Base-by-base conservation (phyloP, 1,140 invertebrate species). In the Sarcophaga bullata region DNA sequence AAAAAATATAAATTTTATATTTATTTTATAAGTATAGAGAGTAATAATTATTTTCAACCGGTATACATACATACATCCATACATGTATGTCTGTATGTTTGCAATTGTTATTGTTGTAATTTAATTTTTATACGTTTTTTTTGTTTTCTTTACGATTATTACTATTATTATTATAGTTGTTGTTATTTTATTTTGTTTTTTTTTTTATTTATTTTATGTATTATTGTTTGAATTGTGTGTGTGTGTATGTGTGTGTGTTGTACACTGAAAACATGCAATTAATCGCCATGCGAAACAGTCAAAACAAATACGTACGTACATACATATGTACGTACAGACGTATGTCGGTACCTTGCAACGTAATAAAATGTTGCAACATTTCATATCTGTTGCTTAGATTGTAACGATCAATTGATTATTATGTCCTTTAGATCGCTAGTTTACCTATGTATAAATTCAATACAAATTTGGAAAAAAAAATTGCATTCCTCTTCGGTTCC, bases 191-290 rank as follows among this genome's bases (percentile, higher is more conserved):
- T 78, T 78, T 50, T 52, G n/a, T 78, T 50, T 19, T 78, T 19
- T 73, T 68, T 73, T n/a, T n/a, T n/a, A n/a, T 73, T 47, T 78
- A 78, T 52, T 78, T 78, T 78, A 78, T 37, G 25, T 37, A 37
- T 78, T 78, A 50, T 78, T 46, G 46, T 73, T 73, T 76, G 73
- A 49, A 75, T 75, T 75, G 46, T 37, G 17, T 46, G 15, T 78
- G 75, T 78, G 50, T 78, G 50, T 78, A 50, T 78, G 75, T 78
- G 37, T 11, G 25, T 46, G 50, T 50, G 48, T 78, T 25, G n/a
- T 19, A 76, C 25, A 37, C 49, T 76, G 73, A 49, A 49, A 76
- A 76, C 73, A 47, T 76, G 73, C 73, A 76, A 76, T 76, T 76
- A 76, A 76, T 49, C 47, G 46, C 49, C 47, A 49, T 48, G 73